phyloP scores from a whole-genome alignment of 2,888 invertebrate species.

The Polylopha cassiicola region DNA sequence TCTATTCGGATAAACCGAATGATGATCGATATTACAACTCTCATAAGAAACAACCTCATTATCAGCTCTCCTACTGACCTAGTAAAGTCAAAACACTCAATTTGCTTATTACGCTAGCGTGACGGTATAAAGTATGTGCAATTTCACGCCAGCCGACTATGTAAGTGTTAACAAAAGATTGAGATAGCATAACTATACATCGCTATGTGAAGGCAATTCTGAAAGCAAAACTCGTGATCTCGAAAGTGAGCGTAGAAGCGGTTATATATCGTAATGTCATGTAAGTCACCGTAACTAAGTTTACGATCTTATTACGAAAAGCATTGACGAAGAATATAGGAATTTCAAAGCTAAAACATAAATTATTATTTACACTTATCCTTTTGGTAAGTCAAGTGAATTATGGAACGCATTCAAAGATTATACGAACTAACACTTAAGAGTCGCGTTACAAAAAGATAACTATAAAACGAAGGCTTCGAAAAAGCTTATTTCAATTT shows the following conservation, averaged over 20 bases:
- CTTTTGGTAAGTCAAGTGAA: too few species aligned
- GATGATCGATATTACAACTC: too few species aligned
- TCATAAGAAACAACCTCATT: too few species aligned
- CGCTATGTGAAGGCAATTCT: slow-evolving; percentile 41
- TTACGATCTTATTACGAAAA: slow-evolving; percentile 6
- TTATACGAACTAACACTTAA: too few species aligned
- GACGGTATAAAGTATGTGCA: slow-evolving; percentile 11
- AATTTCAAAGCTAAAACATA: too few species aligned
- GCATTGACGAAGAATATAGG: background rate
- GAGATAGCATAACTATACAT: slow-evolving; percentile 20
- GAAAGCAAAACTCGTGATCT: slow-evolving; percentile 67
- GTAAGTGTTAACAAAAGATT: slow-evolving; percentile 21
- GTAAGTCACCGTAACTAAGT: slow-evolving; percentile 28
- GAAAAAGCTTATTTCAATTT: too few species aligned
- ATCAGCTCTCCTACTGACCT: background rate
- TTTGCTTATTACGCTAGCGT: background rate
- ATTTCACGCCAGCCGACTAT: slow-evolving; percentile 17
- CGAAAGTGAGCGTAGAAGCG: slow-evolving; percentile 56
- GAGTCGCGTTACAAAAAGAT: too few species aligned
- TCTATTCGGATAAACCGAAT: too few species aligned
- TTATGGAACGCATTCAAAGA: too few species aligned
- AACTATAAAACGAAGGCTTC: too few species aligned
- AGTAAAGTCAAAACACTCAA: background rate
- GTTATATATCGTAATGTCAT: slow-evolving; percentile 26
- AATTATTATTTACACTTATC: too few species aligned